A percentile compares a stretch with the other conserved stretches of the same genome.
Evolutionary conservation across 2,113 vertebrate genomes (phyloP).

Genomic region (Lophotis ruficrista): DNA sequence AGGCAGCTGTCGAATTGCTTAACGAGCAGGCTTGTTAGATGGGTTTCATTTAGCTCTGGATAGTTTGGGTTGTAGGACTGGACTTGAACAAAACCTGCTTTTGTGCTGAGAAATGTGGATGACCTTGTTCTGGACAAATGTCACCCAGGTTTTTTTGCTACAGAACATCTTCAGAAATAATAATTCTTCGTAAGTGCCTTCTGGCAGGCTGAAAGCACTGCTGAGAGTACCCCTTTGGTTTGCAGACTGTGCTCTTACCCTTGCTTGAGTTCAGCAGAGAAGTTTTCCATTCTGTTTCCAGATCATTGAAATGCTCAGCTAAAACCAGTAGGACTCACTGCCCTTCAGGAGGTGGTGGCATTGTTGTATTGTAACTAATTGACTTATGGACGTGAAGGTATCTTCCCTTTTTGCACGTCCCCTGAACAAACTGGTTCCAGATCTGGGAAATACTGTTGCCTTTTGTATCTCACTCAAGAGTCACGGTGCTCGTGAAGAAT

Average conservation of each 20-base stretch:
- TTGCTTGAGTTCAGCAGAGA: neutral
- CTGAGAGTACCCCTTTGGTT: neutral
- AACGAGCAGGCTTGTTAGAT: neutral
- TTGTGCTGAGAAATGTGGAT: neutral
- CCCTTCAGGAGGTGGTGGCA: neutral
- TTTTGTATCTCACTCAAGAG: neutral
- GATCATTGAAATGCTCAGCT: neutral
- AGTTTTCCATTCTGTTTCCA: neutral
- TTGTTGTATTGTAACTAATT: neutral
- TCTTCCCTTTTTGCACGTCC: neutral
- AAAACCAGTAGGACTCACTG: neutral
- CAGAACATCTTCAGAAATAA: neutral
- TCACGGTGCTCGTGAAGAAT: neutral
- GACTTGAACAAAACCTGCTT: neutral
- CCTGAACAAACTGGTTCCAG: neutral
- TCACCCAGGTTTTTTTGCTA: neutral
- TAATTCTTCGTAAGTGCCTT: neutral
- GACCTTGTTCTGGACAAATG: neutral
- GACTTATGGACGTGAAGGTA: accelerated
- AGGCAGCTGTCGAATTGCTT: neutral
- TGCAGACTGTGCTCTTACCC: neutral
- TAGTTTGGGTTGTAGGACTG: neutral
- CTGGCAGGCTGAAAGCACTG: neutral
- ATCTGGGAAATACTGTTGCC: neutral
- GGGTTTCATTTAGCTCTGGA: neutral